Evolutionary conservation across 2,888 invertebrate genomes (phyloP).

Genomic region (Alcis repandata): DNA sequence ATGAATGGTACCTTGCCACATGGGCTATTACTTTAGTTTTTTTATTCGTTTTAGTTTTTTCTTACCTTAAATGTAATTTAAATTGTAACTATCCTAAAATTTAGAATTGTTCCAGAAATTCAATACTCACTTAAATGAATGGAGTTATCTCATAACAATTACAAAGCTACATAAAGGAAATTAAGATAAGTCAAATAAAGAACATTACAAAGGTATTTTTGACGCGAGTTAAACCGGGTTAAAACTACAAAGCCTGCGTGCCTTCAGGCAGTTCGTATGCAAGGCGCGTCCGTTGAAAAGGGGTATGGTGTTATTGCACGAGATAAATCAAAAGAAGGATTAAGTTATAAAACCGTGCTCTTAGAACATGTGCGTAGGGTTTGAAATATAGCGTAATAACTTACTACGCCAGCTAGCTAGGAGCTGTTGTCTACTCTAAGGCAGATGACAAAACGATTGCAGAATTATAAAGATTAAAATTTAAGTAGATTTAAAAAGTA

Average conservation of each 20-base stretch:
- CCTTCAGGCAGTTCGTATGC: constrained; percentile 18
- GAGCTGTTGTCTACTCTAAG: background rate
- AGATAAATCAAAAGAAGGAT: constrained; percentile 50
- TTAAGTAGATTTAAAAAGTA: too few species aligned
- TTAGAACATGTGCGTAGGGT: constrained; percentile 59
- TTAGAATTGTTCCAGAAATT: too few species aligned
- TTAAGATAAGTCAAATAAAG: too few species aligned
- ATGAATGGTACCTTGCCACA: too few species aligned
- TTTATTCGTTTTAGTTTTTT: too few species aligned
- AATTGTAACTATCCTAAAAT: too few species aligned
- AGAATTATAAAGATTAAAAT: too few species aligned
- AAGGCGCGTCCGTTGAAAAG: constrained; percentile 31
- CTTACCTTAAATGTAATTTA: too few species aligned
- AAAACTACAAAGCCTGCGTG: constrained; percentile 7
- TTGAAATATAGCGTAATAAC: constrained; percentile 64
- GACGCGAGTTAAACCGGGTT: background rate
- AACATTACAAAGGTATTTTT: background rate
- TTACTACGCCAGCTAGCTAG: constrained; percentile 43
- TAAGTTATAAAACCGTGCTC: constrained; percentile 52
- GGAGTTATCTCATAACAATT: too few species aligned
- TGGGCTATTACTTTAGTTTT: too few species aligned
- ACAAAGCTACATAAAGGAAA: too few species aligned
- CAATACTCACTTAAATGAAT: too few species aligned
- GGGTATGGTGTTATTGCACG: constrained; percentile 41
- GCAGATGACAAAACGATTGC: background rate